Conservation (phyloP, 2,797 vertebrate species). For the Crossoptilon crossoptilon region DNA sequence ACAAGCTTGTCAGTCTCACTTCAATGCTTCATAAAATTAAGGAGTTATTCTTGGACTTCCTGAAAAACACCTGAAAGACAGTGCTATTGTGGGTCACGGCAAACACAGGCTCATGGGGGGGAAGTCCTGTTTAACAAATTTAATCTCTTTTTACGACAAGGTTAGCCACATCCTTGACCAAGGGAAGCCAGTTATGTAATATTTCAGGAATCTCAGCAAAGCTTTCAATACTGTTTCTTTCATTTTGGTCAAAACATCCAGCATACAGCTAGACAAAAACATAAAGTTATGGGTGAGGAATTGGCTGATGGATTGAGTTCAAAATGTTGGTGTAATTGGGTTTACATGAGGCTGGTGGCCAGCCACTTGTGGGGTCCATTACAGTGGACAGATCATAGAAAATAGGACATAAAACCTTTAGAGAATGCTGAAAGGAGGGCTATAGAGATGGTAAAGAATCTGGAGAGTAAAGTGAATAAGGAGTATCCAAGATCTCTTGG, state of each 20-base stretch:
- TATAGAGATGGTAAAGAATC: no score
- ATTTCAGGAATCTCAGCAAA: not conserved
- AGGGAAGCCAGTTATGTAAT: not conserved
- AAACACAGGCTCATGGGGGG: not conserved
- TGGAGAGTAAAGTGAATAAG: no score
- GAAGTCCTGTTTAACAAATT: not conserved
- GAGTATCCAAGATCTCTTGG: no score
- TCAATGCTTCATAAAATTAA: not conserved
- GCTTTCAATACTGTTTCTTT: not conserved
- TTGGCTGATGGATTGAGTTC: not conserved
- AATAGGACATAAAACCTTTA: no score
- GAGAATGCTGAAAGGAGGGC: no score
- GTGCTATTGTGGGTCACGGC: not conserved
- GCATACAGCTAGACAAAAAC: not conserved
- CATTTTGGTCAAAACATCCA: not conserved
- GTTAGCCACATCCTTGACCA: not conserved
- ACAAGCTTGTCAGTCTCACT: not conserved
- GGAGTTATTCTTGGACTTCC: not conserved
- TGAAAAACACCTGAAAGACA: not conserved
- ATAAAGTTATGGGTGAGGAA: not conserved
- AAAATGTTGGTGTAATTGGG: not conserved
- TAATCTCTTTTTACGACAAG: not conserved
- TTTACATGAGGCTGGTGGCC: not conserved
- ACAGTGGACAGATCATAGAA: not conserved
- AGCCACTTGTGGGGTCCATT: not conserved